These are phyloP conservation scores for Euleptes europaea DNA, from an alignment of 2,113 vertebrate species.

Conservation along the genomic window DNA sequence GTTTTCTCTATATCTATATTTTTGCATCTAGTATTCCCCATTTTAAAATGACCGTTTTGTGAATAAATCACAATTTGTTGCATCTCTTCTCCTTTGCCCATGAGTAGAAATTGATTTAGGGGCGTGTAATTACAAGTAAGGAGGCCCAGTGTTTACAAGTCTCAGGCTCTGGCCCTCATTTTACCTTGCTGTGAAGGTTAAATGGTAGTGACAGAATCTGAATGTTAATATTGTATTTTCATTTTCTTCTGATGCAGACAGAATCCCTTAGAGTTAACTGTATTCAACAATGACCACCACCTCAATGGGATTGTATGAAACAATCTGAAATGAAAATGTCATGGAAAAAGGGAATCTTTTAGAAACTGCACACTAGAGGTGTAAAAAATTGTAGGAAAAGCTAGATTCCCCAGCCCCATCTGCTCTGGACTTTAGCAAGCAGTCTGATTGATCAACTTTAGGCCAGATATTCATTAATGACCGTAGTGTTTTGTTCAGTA, in stretches of 20 bases:
- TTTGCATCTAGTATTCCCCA: background rate
- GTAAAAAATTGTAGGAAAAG: background rate
- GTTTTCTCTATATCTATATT: background rate
- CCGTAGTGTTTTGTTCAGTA: conserved; percentile 12
- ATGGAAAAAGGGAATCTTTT: accelerated
- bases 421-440: background rate
- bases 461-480: background rate
- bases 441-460: background rate
- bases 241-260: background rate
- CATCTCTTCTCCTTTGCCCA: conserved; percentile 6
- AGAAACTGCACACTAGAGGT: no score
- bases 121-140: conserved; percentile 6
- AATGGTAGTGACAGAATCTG: conserved; percentile 2
- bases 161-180: background rate
- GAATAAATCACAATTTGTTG: conserved; percentile 4
- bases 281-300: background rate
- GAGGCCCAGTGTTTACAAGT: conserved; percentile 15
- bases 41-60: conserved; percentile 37
- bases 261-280: background rate
- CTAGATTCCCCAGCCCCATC: background rate
- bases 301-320: background rate
- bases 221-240: conserved; percentile 29
- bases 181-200: background rate
- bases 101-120: conserved; percentile 18
- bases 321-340: background rate